Conservation (phyloP, 2,797 vertebrate genomes). For the Pyrrhura leucotis region DNA sequence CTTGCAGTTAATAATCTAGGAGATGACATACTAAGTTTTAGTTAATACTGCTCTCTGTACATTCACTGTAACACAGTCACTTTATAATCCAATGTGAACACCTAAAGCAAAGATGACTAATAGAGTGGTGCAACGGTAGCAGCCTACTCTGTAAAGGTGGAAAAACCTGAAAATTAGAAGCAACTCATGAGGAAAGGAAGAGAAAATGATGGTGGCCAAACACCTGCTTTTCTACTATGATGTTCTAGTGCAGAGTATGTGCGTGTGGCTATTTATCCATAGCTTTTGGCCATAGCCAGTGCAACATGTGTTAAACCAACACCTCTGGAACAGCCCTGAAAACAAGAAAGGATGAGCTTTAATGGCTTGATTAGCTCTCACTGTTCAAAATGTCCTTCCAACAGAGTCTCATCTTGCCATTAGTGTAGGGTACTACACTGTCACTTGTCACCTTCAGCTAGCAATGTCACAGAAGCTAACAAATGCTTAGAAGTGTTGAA, state of each 20-base stretch:
- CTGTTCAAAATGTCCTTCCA: not conserved
- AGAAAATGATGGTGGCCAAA: not conserved
- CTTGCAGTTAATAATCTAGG: not conserved
- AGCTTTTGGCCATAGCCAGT: not conserved
- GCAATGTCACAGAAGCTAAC: not conserved
- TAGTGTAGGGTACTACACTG: not conserved
- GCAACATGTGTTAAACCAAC: not conserved
- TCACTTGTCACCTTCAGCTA: not conserved
- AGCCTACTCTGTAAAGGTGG: not conserved
- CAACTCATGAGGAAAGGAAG: not conserved
- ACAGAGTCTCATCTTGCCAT: not conserved
- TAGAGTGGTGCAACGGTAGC: not conserved
- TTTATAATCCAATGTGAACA: not conserved
- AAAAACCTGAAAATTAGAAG: not conserved
- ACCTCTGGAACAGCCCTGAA: not conserved
- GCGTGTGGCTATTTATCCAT: not conserved
- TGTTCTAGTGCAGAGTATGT: not conserved
- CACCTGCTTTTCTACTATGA: rapidly evolving
- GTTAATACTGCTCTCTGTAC: not conserved
- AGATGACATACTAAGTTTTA: not conserved
- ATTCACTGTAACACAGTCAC: not conserved
- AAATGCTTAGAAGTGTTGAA: not conserved
- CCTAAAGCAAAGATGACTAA: rapidly evolving
- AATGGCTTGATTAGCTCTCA: not conserved
- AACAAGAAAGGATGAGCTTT: not conserved